Evolutionary conservation across 2,888 invertebrate species (phyloP), one percentile per base, ranked within the genome.

Genomic region (Stenchaetothrips biformis): DNA sequence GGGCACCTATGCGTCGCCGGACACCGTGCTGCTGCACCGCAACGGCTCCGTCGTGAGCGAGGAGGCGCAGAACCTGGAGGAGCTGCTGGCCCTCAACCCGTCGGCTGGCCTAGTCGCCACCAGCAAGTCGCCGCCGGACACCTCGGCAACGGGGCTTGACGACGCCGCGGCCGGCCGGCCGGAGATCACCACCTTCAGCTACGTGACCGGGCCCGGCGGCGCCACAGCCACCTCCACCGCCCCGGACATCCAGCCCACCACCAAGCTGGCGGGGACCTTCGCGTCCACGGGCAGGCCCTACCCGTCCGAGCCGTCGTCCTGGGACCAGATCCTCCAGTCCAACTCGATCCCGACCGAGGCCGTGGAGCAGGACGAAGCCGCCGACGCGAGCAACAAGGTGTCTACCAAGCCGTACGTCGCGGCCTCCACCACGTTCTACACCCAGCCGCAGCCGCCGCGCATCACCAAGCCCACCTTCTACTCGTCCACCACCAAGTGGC

Each of bases 11-110:
- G 85, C 83, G 2, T 74, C 67, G 21, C 67, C 67, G 67, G 88
- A 89, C 48, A 89, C 88, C 11, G 86, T 88, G 80, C 84, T 89
- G 8, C 81, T 88, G 7, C 87, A 88, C 82, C 86, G 86, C 81
- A 88, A 88, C 81, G 88, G 88, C 0, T 86, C 87, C 2, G 83
- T 84, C 2, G 85, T 88, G 11, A 21, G 11, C 8, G 84, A 87
- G 59, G 87, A 88, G 81, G 84, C 85, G 7, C 83, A 87, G 79
- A 86, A 87, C 83, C 88, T 88, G 1, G 88, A 88, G 78, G 87
- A 88, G 78, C 82, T 87, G 8, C 83, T 83, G 53, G 37, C 37
- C 37, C 82, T 83, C 79, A 82, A 83, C 78, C 83, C 84, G 4
- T 82, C 83, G 48, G 62, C 82, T 62, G 37, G 80, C 82, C 82